These are phyloP conservation scores for Toxotes lorentzi DNA, from an alignment of 2,797 vertebrate genomes.

Conservation along the genomic window DNA sequence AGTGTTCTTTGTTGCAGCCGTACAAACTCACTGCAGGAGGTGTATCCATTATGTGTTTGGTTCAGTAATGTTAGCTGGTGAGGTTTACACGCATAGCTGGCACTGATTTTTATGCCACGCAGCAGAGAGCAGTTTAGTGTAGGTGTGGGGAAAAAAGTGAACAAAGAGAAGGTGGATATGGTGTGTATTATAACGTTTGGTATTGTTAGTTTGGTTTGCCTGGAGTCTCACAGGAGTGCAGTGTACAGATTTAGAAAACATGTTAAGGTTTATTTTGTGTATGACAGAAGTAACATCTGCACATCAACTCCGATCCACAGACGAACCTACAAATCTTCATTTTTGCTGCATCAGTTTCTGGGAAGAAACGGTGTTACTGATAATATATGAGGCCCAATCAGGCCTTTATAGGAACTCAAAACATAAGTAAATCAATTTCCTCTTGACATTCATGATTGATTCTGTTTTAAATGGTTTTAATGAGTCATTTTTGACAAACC, in stretches of 20 bases:
- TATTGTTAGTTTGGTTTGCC: slow-evolving; percentile 23
- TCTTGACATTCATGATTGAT: slow-evolving; percentile 19
- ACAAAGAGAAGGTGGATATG: slow-evolving; percentile 5
- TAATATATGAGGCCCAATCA: slow-evolving; percentile 8
- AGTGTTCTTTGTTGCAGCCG: slow-evolving; percentile 17
- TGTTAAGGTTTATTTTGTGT: slow-evolving; percentile 11
- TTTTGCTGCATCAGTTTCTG: not conserved
- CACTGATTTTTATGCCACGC: slow-evolving; percentile 9
- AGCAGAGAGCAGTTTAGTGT: slow-evolving; percentile 5
- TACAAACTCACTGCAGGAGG: slow-evolving; percentile 31
- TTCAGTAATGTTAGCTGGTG: slow-evolving; percentile 26
- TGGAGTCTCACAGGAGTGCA: not conserved
- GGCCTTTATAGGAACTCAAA: slow-evolving; percentile 1
- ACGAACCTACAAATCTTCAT: not conserved
- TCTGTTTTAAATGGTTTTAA: slow-evolving; percentile 30
- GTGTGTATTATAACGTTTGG: not conserved
- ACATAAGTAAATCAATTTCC: not conserved
- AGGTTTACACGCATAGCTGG: slow-evolving; percentile 15
- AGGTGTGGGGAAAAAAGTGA: slow-evolving; percentile 10
- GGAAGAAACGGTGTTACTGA: slow-evolving; percentile 19
- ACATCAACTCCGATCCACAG: slow-evolving; percentile 2
- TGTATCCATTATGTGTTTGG: slow-evolving; percentile 47
- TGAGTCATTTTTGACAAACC: slow-evolving; percentile 3
- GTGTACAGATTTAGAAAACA: slow-evolving; percentile 35
- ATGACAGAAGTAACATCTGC: slow-evolving; percentile 3